Percentiles rank a stretch among this genome's conserved stretches.
Conservation (phyloP, 2,113 vertebrate genomes). For the Myotis brandtii region DNA sequence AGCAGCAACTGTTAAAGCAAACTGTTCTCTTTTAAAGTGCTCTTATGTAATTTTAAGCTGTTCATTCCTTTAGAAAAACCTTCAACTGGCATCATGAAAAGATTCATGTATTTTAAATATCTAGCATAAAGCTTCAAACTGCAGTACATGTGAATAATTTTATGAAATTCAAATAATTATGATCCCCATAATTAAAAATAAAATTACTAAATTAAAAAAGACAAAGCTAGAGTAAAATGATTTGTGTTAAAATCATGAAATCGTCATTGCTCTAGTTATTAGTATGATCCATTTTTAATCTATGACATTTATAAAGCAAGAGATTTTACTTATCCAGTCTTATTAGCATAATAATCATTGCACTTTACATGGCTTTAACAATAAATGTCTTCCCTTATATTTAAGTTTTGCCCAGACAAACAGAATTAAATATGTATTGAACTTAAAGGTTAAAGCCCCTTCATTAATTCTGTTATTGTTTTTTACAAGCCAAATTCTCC, state of each 20-base stretch:
- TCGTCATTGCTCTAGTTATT: conserved; percentile 75
- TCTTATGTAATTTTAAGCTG: conserved; percentile 45
- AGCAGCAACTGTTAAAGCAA: conserved; percentile 49
- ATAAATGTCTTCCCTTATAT: conserved; percentile 84
- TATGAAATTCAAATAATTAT: conserved; percentile 77
- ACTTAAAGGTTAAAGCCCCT: conserved; percentile 75
- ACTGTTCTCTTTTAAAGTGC: conserved; percentile 39
- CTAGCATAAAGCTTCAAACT: conserved; percentile 34
- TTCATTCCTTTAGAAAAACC: conserved; percentile 58
- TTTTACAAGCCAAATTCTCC: conserved; percentile 67
- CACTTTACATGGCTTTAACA: conserved; percentile 76
- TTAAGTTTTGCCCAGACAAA: conserved; percentile 83
- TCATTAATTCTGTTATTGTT: conserved; percentile 80
- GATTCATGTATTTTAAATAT: conserved; percentile 66
- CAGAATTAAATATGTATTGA: conserved; percentile 81
- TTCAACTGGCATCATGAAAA: conserved; percentile 56
- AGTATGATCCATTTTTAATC: conserved; percentile 83
- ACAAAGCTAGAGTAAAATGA: conserved; percentile 76
- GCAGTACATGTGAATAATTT: conserved; percentile 63
- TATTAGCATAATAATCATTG: conserved; percentile 87
- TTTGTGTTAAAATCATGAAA: conserved; percentile 80
- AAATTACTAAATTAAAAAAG: conserved; percentile 77
- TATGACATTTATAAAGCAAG: conserved; percentile 81
- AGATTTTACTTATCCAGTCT: conserved; percentile 79
- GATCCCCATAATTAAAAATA: conserved; percentile 80